Evolutionary conservation across 2,797 vertebrate genomes (phyloP).

Genomic region (Halcyon chelicuti): DNA sequence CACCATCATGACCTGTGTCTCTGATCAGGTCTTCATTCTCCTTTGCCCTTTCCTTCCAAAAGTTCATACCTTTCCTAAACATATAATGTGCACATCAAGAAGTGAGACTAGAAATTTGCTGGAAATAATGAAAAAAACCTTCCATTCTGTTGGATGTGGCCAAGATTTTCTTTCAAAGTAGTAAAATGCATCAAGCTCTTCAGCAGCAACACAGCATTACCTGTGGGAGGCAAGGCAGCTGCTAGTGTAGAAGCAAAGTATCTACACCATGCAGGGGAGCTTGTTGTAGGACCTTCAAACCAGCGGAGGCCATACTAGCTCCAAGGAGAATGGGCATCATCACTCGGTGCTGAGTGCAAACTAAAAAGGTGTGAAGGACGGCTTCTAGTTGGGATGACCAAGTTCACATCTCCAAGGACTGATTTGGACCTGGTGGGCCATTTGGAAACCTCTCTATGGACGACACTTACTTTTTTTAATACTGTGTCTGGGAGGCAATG

Average conservation of each 20-base stretch:
- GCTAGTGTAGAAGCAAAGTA: neutral
- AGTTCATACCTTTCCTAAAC: neutral
- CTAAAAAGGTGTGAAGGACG: neutral
- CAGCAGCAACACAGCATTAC: neutral
- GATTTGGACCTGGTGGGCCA: neutral
- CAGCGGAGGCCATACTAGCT: rapidly evolving
- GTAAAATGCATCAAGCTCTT: neutral
- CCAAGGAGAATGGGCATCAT: rapidly evolving
- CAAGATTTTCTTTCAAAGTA: neutral
- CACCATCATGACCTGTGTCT: neutral
- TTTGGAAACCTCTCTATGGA: neutral
- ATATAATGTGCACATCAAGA: neutral
- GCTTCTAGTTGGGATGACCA: neutral
- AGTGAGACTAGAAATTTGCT: neutral
- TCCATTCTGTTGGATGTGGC: neutral
- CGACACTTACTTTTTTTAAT: neutral
- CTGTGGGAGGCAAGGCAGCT: neutral
- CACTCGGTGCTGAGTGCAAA: neutral
- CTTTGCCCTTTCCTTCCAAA: neutral
- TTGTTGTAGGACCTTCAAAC: neutral
- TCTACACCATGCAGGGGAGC: neutral
- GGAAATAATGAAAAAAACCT: neutral
- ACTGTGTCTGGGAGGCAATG: neutral
- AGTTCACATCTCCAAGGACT: neutral
- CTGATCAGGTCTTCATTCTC: neutral